These are phyloP conservation scores for Bombus sylvicola DNA, from an alignment of 1,140 invertebrate genomes.

Conservation along the genomic window DNA sequence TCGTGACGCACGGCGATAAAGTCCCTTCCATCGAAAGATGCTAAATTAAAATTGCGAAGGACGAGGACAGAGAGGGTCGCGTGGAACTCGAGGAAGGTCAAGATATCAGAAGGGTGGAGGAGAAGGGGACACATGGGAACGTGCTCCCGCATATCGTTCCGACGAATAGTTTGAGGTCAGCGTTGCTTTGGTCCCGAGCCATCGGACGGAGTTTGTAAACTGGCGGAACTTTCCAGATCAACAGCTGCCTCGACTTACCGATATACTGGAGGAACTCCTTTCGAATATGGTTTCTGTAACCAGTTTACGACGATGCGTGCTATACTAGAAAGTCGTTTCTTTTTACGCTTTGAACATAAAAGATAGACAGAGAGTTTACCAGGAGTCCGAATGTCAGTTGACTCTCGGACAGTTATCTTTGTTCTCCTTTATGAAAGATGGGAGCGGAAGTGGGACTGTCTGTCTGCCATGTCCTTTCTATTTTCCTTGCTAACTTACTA, in stretches of 20 bases:
- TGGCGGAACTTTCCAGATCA: conserved; percentile 53
- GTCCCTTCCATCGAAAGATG: neutral
- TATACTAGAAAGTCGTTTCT: neutral
- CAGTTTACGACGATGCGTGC: conserved; percentile 14
- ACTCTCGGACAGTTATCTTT: neutral
- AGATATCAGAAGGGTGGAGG: neutral
- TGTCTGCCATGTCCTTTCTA: neutral
- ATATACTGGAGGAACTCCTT: conserved; percentile 8
- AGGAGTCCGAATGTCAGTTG: neutral
- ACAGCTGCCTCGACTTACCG: conserved; percentile 37
- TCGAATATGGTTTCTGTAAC: conserved; percentile 19
- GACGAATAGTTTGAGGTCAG: conserved; percentile 53
- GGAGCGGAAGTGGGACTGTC: neutral
- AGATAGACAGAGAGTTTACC: neutral
- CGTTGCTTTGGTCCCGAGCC: conserved; percentile 52
- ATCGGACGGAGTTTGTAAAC: conserved; percentile 52
- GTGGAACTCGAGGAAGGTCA: conserved; percentile 5
- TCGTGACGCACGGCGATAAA: neutral
- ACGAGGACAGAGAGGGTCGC: neutral
- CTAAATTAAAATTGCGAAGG: neutral
- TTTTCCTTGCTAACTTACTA: neutral
- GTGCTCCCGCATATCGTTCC: conserved; percentile 69
- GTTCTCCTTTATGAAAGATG: neutral
- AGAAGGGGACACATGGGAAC: neutral
- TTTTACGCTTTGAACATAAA: neutral